Percentiles rank a stretch among this genome's conserved stretches.
Evolutionary conservation across 2,888 invertebrate species (phyloP).

Genomic region (Amiota communis): DNA sequence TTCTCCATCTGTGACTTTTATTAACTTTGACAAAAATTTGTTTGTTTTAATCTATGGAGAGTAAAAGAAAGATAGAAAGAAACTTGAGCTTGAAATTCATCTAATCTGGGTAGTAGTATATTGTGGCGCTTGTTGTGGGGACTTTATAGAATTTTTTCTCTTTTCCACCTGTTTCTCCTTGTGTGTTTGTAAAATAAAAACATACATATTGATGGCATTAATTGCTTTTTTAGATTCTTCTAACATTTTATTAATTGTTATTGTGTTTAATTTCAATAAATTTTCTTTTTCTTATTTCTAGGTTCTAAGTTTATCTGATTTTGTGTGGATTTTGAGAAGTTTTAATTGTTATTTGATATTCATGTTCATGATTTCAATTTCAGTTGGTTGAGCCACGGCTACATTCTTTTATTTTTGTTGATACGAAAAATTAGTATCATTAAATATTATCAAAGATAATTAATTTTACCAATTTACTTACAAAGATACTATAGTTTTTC

Average conservation of each 20-base stretch:
- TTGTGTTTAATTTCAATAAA: conserved; percentile 64
- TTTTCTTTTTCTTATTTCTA: conserved; percentile 37
- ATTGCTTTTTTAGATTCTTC: conserved; percentile 24
- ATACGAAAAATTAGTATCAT: conserved; percentile 28
- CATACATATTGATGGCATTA: conserved; percentile 26
- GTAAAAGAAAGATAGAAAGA: conserved; percentile 6
- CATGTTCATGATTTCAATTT: conserved; percentile 12
- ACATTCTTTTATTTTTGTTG: background rate
- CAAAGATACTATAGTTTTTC: too few relatives aligned
- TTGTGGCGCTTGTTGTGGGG: conserved; percentile 6
- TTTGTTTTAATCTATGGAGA: background rate
- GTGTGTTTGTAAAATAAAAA: background rate
- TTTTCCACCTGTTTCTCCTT: background rate
- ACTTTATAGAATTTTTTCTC: background rate
- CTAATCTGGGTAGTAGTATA: too few relatives aligned
- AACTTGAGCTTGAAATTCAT: conserved; percentile 14
- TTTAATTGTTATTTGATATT: conserved; percentile 28
- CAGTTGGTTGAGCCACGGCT: background rate
- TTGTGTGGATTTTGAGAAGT: conserved; percentile 4
- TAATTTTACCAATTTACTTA: background rate
- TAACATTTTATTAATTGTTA: conserved; percentile 67
- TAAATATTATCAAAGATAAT: conserved; percentile 24
- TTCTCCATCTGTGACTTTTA: conserved; percentile 10
- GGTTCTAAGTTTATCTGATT: conserved; percentile 23
- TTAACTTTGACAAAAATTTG: conserved; percentile 28